These are phyloP conservation scores for Xiphophorus couchianus DNA, from an alignment of 2,113 vertebrate species.

Conservation along the genomic window DNA sequence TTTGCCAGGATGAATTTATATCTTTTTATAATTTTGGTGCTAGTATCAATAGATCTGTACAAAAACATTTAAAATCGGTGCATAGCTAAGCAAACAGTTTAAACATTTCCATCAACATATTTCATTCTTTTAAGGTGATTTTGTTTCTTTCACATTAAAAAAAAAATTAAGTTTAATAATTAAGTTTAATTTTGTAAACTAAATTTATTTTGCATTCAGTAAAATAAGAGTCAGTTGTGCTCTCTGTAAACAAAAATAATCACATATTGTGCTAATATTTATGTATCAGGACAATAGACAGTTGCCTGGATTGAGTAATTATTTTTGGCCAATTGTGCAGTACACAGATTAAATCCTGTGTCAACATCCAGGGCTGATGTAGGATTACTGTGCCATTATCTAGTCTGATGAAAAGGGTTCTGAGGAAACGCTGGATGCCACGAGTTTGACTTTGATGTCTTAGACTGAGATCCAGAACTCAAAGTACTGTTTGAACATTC, in stretches of 20 bases:
- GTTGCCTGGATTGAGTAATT: not conserved
- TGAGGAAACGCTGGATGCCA: not conserved
- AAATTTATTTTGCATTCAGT: not conserved
- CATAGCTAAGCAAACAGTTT: no score
- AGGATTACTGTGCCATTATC: not conserved
- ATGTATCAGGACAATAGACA: not conserved
- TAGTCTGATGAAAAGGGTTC: not conserved
- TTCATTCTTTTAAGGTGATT: no score
- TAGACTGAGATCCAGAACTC: not conserved
- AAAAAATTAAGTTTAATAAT: not conserved
- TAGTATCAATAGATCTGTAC: no score
- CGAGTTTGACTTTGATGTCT: slow-evolving; percentile 1
- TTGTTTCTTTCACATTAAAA: not conserved
- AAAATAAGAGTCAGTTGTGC: not conserved
- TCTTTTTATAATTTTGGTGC: no score
- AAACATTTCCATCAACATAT: no score
- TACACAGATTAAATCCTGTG: not conserved
- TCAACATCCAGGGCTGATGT: not conserved
- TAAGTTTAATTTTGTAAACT: not conserved
- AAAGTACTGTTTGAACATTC: slow-evolving; percentile 5
- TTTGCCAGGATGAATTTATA: no score
- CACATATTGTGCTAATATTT: not conserved
- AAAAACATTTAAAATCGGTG: no score
- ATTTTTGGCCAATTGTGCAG: not conserved
- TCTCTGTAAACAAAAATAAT: not conserved